Conservation (phyloP, 2,113 vertebrate genomes). For the Leucopsar rothschildi region DNA sequence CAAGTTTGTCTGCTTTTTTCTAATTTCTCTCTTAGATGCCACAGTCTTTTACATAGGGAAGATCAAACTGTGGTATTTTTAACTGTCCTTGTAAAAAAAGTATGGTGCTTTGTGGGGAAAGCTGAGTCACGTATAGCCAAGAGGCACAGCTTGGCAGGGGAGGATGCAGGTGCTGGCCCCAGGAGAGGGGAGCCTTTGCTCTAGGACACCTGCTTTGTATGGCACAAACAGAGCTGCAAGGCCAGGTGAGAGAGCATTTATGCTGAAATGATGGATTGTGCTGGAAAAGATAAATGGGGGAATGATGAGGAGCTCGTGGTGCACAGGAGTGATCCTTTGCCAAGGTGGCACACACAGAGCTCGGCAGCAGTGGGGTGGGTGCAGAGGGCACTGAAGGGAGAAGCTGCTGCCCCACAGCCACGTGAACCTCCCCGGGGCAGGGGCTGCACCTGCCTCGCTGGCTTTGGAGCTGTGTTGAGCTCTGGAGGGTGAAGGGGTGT, state of each 20-base stretch:
- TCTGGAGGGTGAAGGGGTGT: accelerated
- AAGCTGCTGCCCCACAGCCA: neutral
- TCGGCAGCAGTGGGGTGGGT: neutral
- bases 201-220: neutral
- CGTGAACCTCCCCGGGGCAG: neutral
- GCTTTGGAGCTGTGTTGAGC: neutral
- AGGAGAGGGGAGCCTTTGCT: neutral
- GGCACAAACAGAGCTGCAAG: neutral
- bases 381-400: neutral
- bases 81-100: neutral
- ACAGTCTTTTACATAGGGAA: neutral
- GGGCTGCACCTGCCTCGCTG: accelerated
- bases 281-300: neutral
- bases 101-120: neutral
- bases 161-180: neutral
- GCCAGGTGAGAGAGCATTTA: accelerated
- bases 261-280: neutral
- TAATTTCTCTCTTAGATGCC: neutral
- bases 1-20: neutral
- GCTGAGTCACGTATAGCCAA: neutral
- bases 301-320: neutral
- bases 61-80: neutral
- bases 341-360: neutral
- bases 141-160: neutral
- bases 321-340: neutral